Percentiles rank a stretch among this genome's conserved stretches.
These are phyloP conservation scores for Neosalanx taihuensis DNA, from an alignment of 2,797 vertebrate species.

Conservation along the genomic window DNA sequence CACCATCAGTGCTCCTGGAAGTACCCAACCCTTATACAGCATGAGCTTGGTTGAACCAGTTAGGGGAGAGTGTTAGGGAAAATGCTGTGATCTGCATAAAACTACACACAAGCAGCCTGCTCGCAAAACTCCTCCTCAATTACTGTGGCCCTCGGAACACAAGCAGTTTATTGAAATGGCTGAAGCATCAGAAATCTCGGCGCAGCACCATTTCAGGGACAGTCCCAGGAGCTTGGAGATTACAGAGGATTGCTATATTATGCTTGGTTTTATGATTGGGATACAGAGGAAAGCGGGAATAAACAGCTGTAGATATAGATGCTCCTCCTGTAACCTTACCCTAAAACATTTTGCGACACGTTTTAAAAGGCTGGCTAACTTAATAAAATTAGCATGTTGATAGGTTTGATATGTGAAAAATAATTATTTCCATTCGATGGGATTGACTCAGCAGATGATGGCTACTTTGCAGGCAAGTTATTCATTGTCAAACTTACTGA, in stretches of 20 bases:
- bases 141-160: constrained; percentile 20
- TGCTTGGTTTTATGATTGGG: constrained; percentile 25
- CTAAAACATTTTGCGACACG: neutral
- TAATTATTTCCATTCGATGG: neutral
- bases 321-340: too few species aligned
- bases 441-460: too few species aligned
- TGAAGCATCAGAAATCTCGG: constrained; percentile 30
- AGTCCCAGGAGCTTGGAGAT: constrained; percentile 20
- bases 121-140: constrained; percentile 24
- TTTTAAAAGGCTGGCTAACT: neutral
- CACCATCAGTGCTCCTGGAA: neutral
- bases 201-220: constrained; percentile 13
- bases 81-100: constrained; percentile 35
- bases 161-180: constrained; percentile 27
- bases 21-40: constrained; percentile 5
- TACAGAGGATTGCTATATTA: constrained; percentile 22
- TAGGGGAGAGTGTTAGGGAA: constrained; percentile 1
- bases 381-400: neutral
- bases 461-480: neutral
- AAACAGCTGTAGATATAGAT: too few species aligned
- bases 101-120: constrained; percentile 25
- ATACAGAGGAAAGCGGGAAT: constrained; percentile 1
- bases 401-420: constrained; percentile 1
- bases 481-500: neutral
- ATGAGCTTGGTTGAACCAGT: constrained; percentile 18